Percentiles rank a stretch among this genome's conserved stretches.
Evolutionary conservation across 2,113 vertebrate genomes (phyloP).

Genomic region (Mellivora capensis): DNA sequence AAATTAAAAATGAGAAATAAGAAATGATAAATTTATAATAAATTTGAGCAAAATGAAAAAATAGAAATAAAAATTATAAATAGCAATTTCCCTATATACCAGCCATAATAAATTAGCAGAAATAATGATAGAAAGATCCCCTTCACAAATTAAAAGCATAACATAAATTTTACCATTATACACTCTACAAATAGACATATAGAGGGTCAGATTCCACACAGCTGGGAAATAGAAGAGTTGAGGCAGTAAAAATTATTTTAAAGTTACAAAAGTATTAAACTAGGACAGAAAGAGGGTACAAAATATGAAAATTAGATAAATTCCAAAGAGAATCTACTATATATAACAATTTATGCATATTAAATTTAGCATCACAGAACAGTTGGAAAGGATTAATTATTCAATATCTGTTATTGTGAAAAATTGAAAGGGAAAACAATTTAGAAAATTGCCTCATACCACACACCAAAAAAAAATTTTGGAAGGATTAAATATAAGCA

Average conservation of each 20-base stretch:
- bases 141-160: conserved; percentile 28
- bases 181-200: not conserved
- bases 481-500: conserved; percentile 12
- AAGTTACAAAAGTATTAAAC: conserved; percentile 34
- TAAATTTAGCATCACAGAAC: not conserved
- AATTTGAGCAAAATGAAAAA: conserved; percentile 17
- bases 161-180: not conserved
- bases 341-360: not conserved
- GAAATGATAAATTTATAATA: not conserved
- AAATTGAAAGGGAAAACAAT: conserved; percentile 38
- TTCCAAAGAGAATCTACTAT: not conserved
- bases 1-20: not conserved
- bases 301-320: conserved; percentile 43
- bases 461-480: conserved; percentile 48
- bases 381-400: not conserved
- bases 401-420: conserved; percentile 26
- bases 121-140: not conserved
- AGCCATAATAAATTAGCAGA: not conserved
- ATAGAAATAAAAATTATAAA: conserved; percentile 7
- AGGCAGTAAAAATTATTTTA: conserved; percentile 13
- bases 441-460: conserved; percentile 44
- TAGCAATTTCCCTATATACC: not conserved
- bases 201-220: not conserved
- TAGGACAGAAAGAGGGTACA: conserved; percentile 29
- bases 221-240: conserved; percentile 13